Conservation (phyloP, 2,797 vertebrate species). For the Melanogrammus aeglefinus region DNA sequence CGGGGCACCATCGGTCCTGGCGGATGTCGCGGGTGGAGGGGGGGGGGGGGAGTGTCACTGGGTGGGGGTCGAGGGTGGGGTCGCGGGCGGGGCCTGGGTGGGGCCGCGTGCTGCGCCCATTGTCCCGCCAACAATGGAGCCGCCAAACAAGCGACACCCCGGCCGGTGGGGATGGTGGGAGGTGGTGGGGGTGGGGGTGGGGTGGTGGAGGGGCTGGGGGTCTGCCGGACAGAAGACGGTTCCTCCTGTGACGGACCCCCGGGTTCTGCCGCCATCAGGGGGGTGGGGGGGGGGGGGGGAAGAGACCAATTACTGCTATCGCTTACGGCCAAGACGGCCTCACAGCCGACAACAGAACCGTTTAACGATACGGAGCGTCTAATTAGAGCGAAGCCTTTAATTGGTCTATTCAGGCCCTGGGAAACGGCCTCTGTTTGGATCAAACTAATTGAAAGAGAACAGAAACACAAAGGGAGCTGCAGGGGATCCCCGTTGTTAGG, state of each 20-base stretch:
- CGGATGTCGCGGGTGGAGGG: slow-evolving; percentile 14
- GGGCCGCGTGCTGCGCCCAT: slow-evolving; percentile 67
- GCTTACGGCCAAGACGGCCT: slow-evolving; percentile 39
- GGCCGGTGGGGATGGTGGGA: slow-evolving; percentile 33
- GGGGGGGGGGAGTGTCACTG: too few species aligned
- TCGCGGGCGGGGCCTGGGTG: not conserved
- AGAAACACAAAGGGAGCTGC: not conserved
- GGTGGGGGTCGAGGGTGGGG: slow-evolving; percentile 3
- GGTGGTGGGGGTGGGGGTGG: slow-evolving; percentile 10
- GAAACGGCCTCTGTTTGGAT: not conserved
- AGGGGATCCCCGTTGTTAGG: too few species aligned
- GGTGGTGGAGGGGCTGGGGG: slow-evolving; percentile 9
- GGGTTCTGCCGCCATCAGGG: slow-evolving; percentile 39
- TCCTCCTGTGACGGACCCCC: slow-evolving; percentile 9
- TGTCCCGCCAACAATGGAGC: slow-evolving; percentile 68
- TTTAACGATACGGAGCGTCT: not conserved
- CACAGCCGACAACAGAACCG: not conserved
- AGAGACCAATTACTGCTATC: slow-evolving; percentile 63
- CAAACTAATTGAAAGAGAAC: not conserved
- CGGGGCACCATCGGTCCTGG: slow-evolving; percentile 2
- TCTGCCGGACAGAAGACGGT: not conserved
- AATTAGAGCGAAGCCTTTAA: not conserved
- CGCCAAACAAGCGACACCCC: slow-evolving; percentile 64
- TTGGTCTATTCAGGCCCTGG: not conserved
- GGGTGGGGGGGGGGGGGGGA: slow-evolving; percentile 26